Conservation (phyloP, 1,140 invertebrate species). For the Telenomus remus region DNA sequence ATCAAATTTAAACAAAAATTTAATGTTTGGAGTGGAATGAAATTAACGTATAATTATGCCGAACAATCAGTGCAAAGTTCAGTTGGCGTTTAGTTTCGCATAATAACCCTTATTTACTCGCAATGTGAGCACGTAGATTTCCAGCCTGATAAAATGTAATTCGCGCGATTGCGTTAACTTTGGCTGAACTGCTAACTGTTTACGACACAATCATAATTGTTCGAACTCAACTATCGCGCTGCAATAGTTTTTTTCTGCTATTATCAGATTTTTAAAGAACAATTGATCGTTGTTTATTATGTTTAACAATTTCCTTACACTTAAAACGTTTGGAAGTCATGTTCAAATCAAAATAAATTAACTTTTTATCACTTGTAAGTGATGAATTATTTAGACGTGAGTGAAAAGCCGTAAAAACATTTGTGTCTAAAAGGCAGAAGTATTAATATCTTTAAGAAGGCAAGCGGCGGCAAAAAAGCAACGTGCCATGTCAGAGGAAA, state of each 20-base stretch:
- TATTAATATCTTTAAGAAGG: slow-evolving; percentile 30
- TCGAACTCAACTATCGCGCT: slow-evolving; percentile 12
- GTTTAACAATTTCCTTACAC: too few relatives aligned
- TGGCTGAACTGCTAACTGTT: slow-evolving; percentile 14
- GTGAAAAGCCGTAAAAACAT: background rate
- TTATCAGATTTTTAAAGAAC: too few relatives aligned
- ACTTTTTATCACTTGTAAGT: too few relatives aligned
- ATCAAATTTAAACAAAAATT: too few relatives aligned
- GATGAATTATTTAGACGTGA: too few relatives aligned
- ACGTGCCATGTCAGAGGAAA: slow-evolving; percentile 21
- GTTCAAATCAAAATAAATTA: too few relatives aligned
- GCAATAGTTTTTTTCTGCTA: slow-evolving; percentile 11
- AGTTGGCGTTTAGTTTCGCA: slow-evolving; percentile 9
- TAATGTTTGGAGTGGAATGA: too few relatives aligned
- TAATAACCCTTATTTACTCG: slow-evolving; percentile 13
- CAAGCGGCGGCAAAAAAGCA: slow-evolving; percentile 11
- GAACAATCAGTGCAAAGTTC: background rate
- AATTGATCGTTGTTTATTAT: too few relatives aligned
- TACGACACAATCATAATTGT: slow-evolving; percentile 21
- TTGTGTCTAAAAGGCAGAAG: slow-evolving; percentile 5
- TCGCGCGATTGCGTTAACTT: slow-evolving; percentile 10
- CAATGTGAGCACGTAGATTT: background rate
- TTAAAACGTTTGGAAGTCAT: too few relatives aligned
- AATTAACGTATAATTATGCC: too few relatives aligned
- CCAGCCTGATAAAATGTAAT: slow-evolving; percentile 14